Evolutionary conservation across 2,113 vertebrate species (phyloP), one percentile per base, ranked within the genome.

Genomic region (Callospermophilus lateralis): DNA sequence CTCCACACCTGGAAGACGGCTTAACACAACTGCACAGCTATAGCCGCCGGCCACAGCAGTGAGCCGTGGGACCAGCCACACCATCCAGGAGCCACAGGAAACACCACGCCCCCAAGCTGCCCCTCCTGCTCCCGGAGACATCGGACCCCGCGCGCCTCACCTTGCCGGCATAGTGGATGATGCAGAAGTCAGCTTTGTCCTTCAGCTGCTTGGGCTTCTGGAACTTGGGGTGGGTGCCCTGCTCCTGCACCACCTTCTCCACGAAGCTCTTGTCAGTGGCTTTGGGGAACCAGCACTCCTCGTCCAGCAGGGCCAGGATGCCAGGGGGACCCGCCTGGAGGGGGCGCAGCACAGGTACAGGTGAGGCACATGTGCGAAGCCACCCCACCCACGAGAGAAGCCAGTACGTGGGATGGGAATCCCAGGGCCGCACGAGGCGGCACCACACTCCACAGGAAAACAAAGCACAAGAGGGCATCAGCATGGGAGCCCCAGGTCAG

Each of bases 211-310:
- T 99, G 51, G 99, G 99, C 96, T 99, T 99, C 96, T 99, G 99
- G 98, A 99, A 99, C 97, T 99, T 99, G 87, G 99, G 98, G 96
- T 99, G 99, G 0, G 98, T 99, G 65, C 99, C 99, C 98, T 99
- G 99, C 68, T 99, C 99, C 98, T 99, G 99, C 79, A 99, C 97
- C 83, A 99, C 99, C 98, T 99, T 99, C 98, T 99, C 99, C 96
- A 99, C 99, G 87, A 99, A 99, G 97, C 99, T 99, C 98, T 99
- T 99, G 98, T 99, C 99, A 0, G 99, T 99, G 95, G 99, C 99
- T 98, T 99, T 99, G 85, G 99, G 99, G 93, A 99, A 99, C 99
- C 99, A 99, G 98, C 99, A 99, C 96, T 99, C 99, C 97, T 99
- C 99, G 67, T 99, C 99, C 98, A 99, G 98, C 89, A 99, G 98